Evolutionary conservation across 1,140 invertebrate species (phyloP), one percentile per base, ranked within the genome.

Genomic region (Drosophila chauvacae): DNA sequence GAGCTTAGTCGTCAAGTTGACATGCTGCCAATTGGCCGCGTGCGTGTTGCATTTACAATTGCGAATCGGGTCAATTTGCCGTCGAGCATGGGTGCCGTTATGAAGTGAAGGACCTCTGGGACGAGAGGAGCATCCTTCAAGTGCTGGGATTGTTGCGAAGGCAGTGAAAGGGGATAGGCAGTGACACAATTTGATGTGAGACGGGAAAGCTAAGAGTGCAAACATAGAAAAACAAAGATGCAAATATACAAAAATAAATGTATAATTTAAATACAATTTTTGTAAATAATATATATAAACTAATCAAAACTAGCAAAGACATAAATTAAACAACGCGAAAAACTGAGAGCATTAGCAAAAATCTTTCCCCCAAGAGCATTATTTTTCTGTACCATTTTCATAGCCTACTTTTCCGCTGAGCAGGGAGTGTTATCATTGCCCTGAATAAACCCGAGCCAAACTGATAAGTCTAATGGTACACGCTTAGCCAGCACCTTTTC

Each of bases 11-110:
- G 62, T 60, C 55, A 53, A 68, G 76, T 80, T 83, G 83, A 87
- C 76, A 81, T 76, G 65, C 79, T 87, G 83, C 79, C 74, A 85
- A 85, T 85, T 85, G 82, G 64, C 74, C 73, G 64, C 47, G 81
- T 74, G 81, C 60, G 63, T 81, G 81, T 68, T 85, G 56, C 74
- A 74, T 64, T 58, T 59, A 69, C 70, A 55, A 72, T 77, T 72
- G 59, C 57, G 69, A 88, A 87, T 66, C 70, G 80, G 84, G 83
- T 88, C 83, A 87, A 86, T 83, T 77, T 77, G 63, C 51, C 69
- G 51, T 45, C 58, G 60, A 61, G 74, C 55, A 58, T 66, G 61
- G 55, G 48, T 37, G 26, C 44, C 20, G 58, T 61, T 73, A 35
- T 39, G 35, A 47, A 42, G 45, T 63, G 53, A 55, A 71, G 58